phyloP scores from a whole-genome alignment of 2,113 vertebrate genomes.

The Zapus hudsonius region DNA sequence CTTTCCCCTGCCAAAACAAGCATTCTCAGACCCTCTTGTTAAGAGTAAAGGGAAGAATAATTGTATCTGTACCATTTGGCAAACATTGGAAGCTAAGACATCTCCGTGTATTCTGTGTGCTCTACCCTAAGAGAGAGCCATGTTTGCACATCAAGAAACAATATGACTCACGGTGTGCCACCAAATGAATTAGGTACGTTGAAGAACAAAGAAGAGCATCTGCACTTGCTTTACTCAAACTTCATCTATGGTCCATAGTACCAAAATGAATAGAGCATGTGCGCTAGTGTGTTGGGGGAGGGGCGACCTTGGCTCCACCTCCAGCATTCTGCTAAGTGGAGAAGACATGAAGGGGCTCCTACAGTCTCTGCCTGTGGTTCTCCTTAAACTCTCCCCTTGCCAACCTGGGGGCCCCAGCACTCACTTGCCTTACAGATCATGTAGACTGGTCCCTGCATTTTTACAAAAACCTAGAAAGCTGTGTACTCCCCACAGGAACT shows the following conservation, averaged over 20 bases:
- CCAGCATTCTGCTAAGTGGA: not conserved
- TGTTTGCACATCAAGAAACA: conserved; percentile 47
- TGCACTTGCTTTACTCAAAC: not conserved
- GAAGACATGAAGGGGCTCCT: not conserved
- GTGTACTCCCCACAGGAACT: no score
- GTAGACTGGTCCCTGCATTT: not conserved
- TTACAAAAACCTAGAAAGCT: not conserved
- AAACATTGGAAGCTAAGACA: conserved; percentile 20
- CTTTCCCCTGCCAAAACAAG: conserved; percentile 38
- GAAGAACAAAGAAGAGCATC: conserved; percentile 49
- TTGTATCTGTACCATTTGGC: conserved; percentile 38
- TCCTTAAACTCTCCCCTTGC: not conserved
- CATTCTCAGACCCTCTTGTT: conserved; percentile 29
- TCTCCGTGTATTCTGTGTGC: not conserved
- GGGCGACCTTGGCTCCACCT: not conserved
- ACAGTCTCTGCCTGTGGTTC: not conserved
- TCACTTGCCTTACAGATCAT: not conserved
- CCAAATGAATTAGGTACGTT: conserved; percentile 45
- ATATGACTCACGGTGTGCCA: conserved; percentile 23
- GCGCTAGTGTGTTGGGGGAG: not conserved
- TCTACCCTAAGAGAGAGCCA: conserved; percentile 37
- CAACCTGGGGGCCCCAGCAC: not conserved
- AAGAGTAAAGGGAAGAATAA: conserved; percentile 47
- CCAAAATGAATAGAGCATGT: conserved; percentile 33
- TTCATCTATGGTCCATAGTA: not conserved